Base-by-base conservation (phyloP, 2,888 invertebrate genomes). In the Meiosimyza platycephala region DNA sequence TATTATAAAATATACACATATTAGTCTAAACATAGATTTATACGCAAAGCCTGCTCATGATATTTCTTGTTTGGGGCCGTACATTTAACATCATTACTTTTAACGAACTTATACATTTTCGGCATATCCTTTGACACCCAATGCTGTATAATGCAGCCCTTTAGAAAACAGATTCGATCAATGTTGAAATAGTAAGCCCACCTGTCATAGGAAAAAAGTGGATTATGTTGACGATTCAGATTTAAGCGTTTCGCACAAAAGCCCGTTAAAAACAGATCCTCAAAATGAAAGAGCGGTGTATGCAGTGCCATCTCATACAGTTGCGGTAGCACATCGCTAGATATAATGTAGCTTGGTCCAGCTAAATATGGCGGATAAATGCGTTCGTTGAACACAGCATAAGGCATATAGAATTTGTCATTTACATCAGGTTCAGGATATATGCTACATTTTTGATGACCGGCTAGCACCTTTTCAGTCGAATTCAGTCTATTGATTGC, bases 381-480 rank as follows among this genome's bases (percentile, higher is more conserved):
- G 57, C 90, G 89, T 0, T 90, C 92, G 1, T 90, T 87, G 84
- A 91, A 95, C 92, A 95, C 93, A 83, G 94, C 94, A 50, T 90
- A 90, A 1, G 95, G 95, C 75, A 93, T 92, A 88, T 93, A 95
- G 94, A 95, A 95, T 86, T 96, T 96, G 82, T 92, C 93, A 69
- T 88, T 90, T 0, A 90, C 88, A 82, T 94, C 92, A 48, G 28
- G 28, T 28, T 9, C 88, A 5, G 95, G 92, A 0, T 95, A 95
- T 77, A 89, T 94, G 15, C 92, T 91, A 82, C 93, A 93, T 69
- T 95, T 94, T n/a, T 94, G 89, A 80, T 92, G 91, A 0, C 95
- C 96, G 13, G 93, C 89, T 60, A 95, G 87, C 74, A 93, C 81
- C 47, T 90, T 89, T 63, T 88, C 88, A 60, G 85, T 86, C 3